phyloP scores from a whole-genome alignment of 2,113 vertebrate species.

The Sceloporus tristichus region DNA sequence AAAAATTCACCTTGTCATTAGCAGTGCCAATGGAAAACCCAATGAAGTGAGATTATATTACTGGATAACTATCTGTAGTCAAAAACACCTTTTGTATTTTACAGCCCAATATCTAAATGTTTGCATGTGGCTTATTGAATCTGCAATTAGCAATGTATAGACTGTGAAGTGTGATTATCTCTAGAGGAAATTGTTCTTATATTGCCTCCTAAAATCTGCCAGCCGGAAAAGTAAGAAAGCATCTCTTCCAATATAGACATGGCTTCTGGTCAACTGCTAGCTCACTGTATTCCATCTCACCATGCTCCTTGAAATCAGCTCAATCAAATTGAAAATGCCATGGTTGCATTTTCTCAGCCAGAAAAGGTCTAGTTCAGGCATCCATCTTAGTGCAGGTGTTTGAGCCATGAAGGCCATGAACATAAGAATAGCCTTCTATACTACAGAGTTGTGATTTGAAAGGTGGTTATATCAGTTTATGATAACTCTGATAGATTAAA shows the following conservation, averaged over 20 bases:
- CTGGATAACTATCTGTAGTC: conserved; percentile 44
- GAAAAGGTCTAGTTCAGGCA: not conserved
- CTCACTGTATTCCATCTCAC: not conserved
- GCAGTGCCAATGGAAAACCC: conserved; percentile 58
- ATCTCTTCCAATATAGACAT: not conserved
- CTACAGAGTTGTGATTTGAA: not conserved
- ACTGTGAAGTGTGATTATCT: conserved; percentile 3
- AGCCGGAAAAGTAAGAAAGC: not conserved
- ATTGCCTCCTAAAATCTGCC: conserved; percentile 3
- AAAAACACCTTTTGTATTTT: not conserved
- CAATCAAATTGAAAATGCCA: not conserved
- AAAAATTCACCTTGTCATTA: conserved; percentile 47
- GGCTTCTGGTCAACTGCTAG: not conserved
- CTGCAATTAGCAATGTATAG: not conserved
- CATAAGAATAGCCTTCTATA: not conserved
- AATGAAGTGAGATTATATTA: conserved; percentile 60
- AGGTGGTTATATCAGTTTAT: not conserved
- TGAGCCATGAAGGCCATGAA: not conserved
- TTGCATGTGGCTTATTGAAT: conserved; percentile 2
- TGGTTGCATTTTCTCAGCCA: not conserved
- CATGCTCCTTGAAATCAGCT: not conserved
- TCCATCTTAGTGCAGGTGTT: not conserved
- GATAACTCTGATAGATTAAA: not conserved
- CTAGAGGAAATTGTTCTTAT: conserved; percentile 11
- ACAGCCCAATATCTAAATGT: conserved; percentile 17